A percentile compares a stretch with the other conserved stretches of the same genome.
Conservation (phyloP, 2,888 invertebrate species). For the Pegoplata infirma region DNA sequence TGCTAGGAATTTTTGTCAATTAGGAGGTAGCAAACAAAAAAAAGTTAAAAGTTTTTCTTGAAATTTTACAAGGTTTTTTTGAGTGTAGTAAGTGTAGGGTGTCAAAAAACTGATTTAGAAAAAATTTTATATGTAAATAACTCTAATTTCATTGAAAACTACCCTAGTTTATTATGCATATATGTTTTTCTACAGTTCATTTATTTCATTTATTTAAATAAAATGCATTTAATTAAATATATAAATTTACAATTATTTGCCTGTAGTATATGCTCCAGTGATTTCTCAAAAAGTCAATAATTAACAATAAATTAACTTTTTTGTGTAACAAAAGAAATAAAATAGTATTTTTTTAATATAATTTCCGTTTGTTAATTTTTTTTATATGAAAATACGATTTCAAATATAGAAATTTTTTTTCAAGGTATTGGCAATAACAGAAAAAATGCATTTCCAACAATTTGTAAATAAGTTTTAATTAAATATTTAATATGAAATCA, state of each 20-base stretch:
- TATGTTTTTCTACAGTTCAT: too few species aligned
- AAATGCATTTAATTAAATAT: neutral
- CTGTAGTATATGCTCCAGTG: conserved; percentile 2
- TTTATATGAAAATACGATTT: neutral
- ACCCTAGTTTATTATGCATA: too few species aligned
- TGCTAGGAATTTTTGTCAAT: too few species aligned
- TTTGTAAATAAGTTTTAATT: conserved; percentile 47
- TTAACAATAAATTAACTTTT: conserved; percentile 38
- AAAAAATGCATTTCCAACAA: neutral
- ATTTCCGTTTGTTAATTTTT: conserved; percentile 37
- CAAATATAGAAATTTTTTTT: neutral
- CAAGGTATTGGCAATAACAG: neutral
- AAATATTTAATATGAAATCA: conserved; percentile 21
- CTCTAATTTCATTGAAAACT: too few species aligned
- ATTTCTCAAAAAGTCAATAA: conserved; percentile 28
- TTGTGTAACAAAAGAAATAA: neutral
- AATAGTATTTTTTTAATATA: conserved; percentile 32
- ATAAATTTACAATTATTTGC: neutral
- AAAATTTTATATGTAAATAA: too few species aligned
- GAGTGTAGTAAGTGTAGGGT: too few species aligned
- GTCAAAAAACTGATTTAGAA: too few species aligned
- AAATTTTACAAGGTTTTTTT: too few species aligned
- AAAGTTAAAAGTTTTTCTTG: too few species aligned
- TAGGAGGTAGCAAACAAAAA: too few species aligned
- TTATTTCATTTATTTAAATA: neutral